phyloP scores from a whole-genome alignment of 2,797 vertebrate species.

The Neosilurus hyrtlii region DNA sequence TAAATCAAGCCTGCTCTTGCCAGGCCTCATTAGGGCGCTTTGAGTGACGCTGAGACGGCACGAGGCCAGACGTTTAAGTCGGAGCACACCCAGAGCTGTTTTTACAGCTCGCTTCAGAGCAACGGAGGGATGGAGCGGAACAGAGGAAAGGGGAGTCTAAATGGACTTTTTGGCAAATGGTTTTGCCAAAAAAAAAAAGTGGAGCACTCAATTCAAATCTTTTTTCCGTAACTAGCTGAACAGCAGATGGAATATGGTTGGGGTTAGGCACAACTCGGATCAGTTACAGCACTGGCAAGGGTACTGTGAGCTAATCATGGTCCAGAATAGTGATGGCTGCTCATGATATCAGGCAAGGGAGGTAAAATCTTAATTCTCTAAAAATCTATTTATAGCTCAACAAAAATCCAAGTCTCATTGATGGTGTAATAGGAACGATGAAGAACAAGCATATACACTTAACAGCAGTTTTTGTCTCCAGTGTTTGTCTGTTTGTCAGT shows the following conservation, averaged over 20 bases:
- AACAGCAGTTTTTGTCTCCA: no score
- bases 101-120: conserved; percentile 45
- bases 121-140: conserved; percentile 19
- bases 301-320: background rate
- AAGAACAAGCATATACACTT: background rate
- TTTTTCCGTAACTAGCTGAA: background rate
- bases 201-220: background rate
- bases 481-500: no score
- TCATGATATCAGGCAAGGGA: background rate
- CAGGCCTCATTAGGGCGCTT: conserved; percentile 38
- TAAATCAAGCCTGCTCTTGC: conserved; percentile 42
- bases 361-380: background rate
- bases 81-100: conserved; percentile 27
- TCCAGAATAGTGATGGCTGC: background rate
- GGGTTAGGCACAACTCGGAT: background rate
- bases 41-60: conserved; percentile 40
- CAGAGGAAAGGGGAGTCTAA: conserved; percentile 20
- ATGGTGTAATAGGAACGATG: background rate
- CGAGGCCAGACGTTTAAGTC: conserved; percentile 34
- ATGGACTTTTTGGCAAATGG: conserved; percentile 42
- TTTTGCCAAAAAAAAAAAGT: background rate
- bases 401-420: background rate
- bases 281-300: background rate
- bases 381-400: no score
- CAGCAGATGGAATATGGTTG: conserved; percentile 11